Conservation (phyloP, 2,113 vertebrate species). For the Corythoichthys intestinalis region DNA sequence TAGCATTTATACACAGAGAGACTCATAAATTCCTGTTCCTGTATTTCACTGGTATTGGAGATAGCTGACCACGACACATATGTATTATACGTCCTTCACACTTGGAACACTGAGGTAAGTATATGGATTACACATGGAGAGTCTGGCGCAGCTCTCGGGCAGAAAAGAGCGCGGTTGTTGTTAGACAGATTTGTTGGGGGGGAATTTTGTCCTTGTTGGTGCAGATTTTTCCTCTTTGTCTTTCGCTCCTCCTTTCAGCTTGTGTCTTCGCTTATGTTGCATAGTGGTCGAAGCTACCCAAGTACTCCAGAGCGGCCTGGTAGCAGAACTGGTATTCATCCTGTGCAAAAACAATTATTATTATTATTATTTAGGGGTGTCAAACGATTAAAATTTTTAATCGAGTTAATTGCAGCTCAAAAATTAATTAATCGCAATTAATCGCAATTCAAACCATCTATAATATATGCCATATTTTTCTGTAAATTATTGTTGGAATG, state of each 20-base stretch:
- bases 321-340: conserved; percentile 98
- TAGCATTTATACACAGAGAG: conserved; percentile 62
- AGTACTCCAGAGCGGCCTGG: conserved; percentile 91
- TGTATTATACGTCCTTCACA: conserved; percentile 76
- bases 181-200: conserved; percentile 37
- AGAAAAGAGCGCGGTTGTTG: conserved; percentile 35
- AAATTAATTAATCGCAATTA: too few species aligned
- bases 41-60: conserved; percentile 68
- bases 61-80: conserved; percentile 70
- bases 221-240: conserved; percentile 23
- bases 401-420: too few species aligned
- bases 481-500: too few species aligned
- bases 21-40: conserved; percentile 63
- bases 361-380: background rate
- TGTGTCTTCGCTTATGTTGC: conserved; percentile 82
- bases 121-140: conserved; percentile 75
- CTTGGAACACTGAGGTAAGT: conserved; percentile 80
- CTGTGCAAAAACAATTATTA: conserved; percentile 60
- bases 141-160: conserved; percentile 42
- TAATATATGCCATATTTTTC: too few species aligned
- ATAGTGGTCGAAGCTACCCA: conserved; percentile 98
- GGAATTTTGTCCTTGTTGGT: conserved; percentile 53
- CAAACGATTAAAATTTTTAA: too few species aligned
- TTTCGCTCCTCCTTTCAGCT: conserved; percentile 18
- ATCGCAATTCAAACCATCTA: too few species aligned